phyloP scores from a whole-genome alignment of 2,797 vertebrate genomes.

The Anabas testudineus region DNA sequence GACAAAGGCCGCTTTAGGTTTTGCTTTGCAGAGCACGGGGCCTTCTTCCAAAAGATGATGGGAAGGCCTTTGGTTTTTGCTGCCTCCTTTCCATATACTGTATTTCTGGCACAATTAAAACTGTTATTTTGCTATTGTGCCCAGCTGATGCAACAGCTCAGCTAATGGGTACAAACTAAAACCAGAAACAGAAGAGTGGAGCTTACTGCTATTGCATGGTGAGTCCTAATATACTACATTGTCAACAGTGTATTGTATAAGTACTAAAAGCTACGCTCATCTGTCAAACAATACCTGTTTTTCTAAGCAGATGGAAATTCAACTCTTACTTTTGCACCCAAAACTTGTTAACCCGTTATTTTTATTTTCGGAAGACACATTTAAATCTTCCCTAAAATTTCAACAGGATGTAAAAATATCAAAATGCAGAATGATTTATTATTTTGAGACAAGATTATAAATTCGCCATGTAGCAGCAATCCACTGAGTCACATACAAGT shows the following conservation, averaged over 20 bases:
- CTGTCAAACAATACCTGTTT: neutral
- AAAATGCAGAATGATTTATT: neutral
- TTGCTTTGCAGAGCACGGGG: constrained; percentile 32
- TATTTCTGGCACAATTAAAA: constrained; percentile 46
- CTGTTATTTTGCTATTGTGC: constrained; percentile 39
- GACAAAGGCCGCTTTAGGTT: constrained; percentile 50
- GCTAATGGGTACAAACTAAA: constrained; percentile 57
- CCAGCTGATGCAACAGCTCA: constrained; percentile 69
- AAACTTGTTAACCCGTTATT: neutral
- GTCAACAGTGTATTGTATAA: neutral
- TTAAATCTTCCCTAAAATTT: neutral
- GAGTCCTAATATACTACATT: neutral
- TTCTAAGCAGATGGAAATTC: neutral
- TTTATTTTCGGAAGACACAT: neutral
- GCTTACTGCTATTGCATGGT: constrained; percentile 1
- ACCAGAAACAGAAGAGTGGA: constrained; percentile 10
- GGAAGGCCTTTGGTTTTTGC: constrained; percentile 52
- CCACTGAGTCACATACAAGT: constrained; percentile 25
- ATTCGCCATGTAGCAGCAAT: constrained; percentile 26
- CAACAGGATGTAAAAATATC: neutral
- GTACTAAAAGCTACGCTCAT: constrained; percentile 1
- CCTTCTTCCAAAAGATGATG: constrained; percentile 34
- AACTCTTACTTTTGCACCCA: neutral
- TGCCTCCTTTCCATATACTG: constrained; percentile 26
- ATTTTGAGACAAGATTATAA: neutral